Conservation (phyloP, 2,888 invertebrate species). For the Cecidostiba fungosa region DNA sequence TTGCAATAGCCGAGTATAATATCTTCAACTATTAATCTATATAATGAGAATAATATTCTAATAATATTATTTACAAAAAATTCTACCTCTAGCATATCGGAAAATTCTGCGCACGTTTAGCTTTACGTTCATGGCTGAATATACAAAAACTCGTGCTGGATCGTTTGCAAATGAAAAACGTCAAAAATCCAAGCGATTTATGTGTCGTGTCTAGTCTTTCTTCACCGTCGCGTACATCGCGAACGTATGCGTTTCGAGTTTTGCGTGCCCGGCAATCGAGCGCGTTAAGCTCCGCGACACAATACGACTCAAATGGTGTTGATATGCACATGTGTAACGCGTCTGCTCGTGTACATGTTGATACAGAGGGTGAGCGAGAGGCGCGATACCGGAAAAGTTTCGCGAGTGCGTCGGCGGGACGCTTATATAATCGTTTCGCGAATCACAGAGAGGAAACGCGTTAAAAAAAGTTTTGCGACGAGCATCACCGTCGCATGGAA, state of each 20-base stretch:
- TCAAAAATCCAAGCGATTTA: conserved; percentile 46
- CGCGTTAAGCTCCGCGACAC: conserved; percentile 16
- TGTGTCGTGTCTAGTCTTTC: conserved; percentile 18
- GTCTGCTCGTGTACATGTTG: conserved; percentile 6
- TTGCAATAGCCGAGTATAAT: too few relatives aligned
- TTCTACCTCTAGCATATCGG: conserved; percentile 9
- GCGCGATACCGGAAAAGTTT: conserved; percentile 44
- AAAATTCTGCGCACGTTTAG: neutral
- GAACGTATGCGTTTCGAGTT: conserved; percentile 23
- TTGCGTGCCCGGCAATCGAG: neutral
- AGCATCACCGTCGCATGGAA: neutral
- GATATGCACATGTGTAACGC: conserved; percentile 32
- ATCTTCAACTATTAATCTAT: too few relatives aligned
- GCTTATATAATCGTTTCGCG: conserved; percentile 40
- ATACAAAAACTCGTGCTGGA: neutral
- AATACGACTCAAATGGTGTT: conserved; percentile 45
- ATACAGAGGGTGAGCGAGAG: neutral
- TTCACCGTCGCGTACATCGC: neutral
- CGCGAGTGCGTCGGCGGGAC: conserved; percentile 39
- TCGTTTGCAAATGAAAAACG: conserved; percentile 19
- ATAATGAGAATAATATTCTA: too few relatives aligned
- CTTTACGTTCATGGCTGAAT: neutral
- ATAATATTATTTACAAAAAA: neutral
- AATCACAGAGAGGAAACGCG: neutral
- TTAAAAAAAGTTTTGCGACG: neutral